These are phyloP conservation scores for Engraulis encrasicolus DNA, from an alignment of 2,113 vertebrate genomes.

Conservation along the genomic window DNA sequence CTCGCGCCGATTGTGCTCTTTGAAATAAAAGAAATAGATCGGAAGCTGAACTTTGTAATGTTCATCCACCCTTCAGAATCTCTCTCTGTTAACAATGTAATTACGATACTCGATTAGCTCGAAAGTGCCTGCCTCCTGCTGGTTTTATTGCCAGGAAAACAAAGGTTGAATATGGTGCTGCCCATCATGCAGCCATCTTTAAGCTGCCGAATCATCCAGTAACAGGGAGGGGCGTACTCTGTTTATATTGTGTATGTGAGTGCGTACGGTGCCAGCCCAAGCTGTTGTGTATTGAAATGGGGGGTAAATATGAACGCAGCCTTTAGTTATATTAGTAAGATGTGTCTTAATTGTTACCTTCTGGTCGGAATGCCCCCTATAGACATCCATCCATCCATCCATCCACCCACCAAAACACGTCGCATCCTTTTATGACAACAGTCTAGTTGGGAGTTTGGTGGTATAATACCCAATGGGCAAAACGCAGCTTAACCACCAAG, in stretches of 20 bases:
- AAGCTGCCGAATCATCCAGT: neutral
- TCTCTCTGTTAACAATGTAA: neutral
- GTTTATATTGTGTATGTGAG: slow-evolving; percentile 4
- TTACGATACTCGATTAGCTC: neutral
- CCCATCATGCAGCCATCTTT: slow-evolving; percentile 9
- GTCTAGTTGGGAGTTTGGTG: no score
- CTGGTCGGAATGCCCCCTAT: neutral
- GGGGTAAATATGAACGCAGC: neutral
- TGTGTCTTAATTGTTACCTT: neutral
- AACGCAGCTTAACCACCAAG: no score
- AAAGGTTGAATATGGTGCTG: neutral
- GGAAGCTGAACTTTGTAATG: neutral
- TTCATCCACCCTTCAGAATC: neutral
- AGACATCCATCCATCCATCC: no score
- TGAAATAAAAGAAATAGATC: neutral
- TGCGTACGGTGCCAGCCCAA: no score
- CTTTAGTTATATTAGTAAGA: neutral
- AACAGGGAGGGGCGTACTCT: slow-evolving; percentile 2
- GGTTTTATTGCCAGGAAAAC: slow-evolving; percentile 1
- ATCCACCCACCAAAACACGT: neutral
- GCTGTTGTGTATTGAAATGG: neutral
- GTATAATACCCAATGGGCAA: no score
- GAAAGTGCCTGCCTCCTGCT: neutral
- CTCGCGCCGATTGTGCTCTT: neutral
- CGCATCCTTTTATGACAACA: no score